Evolutionary conservation across 1,140 invertebrate genomes (phyloP), one percentile per base, ranked within the genome.

Genomic region (Hylaeus volcanicus): DNA sequence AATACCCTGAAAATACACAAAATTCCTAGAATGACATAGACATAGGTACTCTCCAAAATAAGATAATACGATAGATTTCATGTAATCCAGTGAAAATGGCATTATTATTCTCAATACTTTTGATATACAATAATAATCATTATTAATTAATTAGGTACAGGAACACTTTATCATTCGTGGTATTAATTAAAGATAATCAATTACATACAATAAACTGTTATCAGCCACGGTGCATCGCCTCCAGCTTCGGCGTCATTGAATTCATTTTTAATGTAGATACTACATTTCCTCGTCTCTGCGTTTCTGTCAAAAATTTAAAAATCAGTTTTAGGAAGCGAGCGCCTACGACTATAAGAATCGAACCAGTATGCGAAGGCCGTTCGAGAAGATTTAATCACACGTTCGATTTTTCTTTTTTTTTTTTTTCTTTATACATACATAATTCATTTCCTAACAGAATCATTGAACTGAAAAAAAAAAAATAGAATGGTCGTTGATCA

Each of bases 21-120:
- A 69, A 76, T 41, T 48, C 9, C 48, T 39, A 12, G n/a, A 60
- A 61, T 43, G 11, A 58, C 26, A 68, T 8, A 69, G 51, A 70
- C 39, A 79, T 41, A 73, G 76, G 69, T 72, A 51, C 48, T 65
- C 53, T 48, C 26, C 39, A 65, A 66, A 79, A 73, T 79, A 64
- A 79, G 2, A 66, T n/a, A 72, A 65, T 79, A 71, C 58, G 45
- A 70, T 51, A 80, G 26, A 37, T 61, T 69, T 74, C 48, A 58
- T 85, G 83, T 82, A 68, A 86, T 92, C 83, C 89, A 90, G 90
- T 92, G 92, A 93, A 92, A 93, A 92, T 93, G 88, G 91, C 90
- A 89, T 92, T 92, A 92, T 92, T 93, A 92, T 92, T 92, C 84
- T 91, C 88, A 92, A 92, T 93, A 90, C 88, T 92, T 92, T 92